A percentile compares a stretch with the other conserved stretches of the same genome.
Conservation (phyloP, 2,888 invertebrate genomes). For the Torymus aiolomorphi region DNA sequence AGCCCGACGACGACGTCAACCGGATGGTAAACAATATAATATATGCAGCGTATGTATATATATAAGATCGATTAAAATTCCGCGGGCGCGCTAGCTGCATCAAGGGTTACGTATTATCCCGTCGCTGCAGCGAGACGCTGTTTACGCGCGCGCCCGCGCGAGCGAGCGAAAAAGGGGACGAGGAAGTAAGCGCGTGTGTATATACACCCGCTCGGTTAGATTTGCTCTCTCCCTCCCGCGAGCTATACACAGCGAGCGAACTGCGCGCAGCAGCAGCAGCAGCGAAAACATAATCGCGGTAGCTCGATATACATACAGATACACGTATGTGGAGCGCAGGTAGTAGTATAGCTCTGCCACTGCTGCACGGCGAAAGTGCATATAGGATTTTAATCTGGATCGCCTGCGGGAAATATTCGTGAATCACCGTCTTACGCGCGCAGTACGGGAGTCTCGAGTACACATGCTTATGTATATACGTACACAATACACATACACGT, state of each 20-base stretch:
- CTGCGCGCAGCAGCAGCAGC: background rate
- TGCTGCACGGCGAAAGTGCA: slow-evolving; percentile 18
- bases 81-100: too few species aligned
- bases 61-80: too few species aligned
- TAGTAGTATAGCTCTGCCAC: background rate
- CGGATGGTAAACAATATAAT: too few species aligned
- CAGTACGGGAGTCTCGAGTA: background rate
- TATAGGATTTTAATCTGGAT: slow-evolving; percentile 45
- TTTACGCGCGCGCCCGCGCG: background rate
- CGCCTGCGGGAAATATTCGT: slow-evolving; percentile 34
- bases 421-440: slow-evolving; percentile 47
- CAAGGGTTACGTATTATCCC: too few species aligned
- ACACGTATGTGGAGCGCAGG: background rate
- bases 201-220: slow-evolving; percentile 35
- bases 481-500: background rate
- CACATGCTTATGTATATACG: background rate
- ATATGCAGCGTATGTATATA: too few species aligned
- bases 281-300: slow-evolving; percentile 12
- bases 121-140: background rate
- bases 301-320: background rate
- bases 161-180: background rate
- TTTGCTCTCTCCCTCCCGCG: slow-evolving; percentile 7
- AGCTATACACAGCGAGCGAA: slow-evolving; percentile 3
- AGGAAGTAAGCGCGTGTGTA: background rate
- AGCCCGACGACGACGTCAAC: too few species aligned